Conservation (phyloP, 1,140 invertebrate species). For the Megathymus violae region DNA sequence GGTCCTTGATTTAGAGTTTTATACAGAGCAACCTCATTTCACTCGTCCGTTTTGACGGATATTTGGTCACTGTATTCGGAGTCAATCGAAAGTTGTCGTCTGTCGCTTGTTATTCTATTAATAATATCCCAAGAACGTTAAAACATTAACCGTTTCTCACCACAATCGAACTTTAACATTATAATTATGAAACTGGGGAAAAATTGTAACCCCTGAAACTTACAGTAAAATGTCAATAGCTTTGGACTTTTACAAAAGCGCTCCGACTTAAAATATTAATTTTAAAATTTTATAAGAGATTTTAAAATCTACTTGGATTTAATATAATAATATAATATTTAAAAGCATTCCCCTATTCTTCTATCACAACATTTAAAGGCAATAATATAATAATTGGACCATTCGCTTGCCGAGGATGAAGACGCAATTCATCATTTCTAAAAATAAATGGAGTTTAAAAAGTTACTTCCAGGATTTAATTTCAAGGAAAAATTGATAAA, state of each 20-base stretch:
- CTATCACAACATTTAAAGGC: constrained; percentile 82
- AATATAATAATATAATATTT: constrained; percentile 50
- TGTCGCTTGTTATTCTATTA: not conserved
- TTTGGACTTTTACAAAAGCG: constrained; percentile 32
- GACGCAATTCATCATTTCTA: constrained; percentile 24
- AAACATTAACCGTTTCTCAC: no score
- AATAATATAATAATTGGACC: constrained; percentile 72
- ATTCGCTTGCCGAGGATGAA: constrained; percentile 68
- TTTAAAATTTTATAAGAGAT: constrained; percentile 31
- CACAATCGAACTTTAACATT: no score
- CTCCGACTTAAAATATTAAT: constrained; percentile 26
- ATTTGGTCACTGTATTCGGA: no score
- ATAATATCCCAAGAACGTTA: no score
- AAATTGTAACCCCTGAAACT: constrained; percentile 24
- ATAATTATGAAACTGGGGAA: not conserved
- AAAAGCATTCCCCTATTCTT: constrained; percentile 49
- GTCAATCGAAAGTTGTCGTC: no score
- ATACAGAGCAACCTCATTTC: no score
- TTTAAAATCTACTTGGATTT: constrained; percentile 39
- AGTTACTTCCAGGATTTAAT: constrained; percentile 9
- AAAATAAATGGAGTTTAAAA: constrained; percentile 23
- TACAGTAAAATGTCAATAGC: constrained; percentile 18
- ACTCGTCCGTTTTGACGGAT: no score
- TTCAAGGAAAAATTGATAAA: no score
- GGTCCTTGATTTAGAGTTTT: no score